Percentiles rank a stretch among this genome's conserved stretches.
These are phyloP conservation scores for Archegozetes longisetosus DNA, from an alignment of 1,140 invertebrate species.

Conservation along the genomic window DNA sequence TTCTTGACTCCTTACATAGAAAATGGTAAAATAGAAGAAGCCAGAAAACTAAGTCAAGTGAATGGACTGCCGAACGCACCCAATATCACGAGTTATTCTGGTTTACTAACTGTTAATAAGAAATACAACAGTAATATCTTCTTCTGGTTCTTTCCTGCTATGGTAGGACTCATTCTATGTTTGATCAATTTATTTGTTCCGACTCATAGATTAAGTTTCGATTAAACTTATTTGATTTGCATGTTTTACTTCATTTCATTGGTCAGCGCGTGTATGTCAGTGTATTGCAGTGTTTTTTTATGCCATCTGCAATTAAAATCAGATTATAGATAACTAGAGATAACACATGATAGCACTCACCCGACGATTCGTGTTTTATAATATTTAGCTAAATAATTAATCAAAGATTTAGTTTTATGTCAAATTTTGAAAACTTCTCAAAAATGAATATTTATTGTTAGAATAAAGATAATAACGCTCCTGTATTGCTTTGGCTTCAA, in stretches of 20 bases:
- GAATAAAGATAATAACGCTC: constrained; percentile 26
- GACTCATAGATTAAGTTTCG: no score
- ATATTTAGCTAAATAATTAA: no score
- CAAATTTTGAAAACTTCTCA: neutral
- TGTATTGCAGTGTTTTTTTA: no score
- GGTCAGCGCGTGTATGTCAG: no score
- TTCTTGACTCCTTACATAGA: constrained; percentile 18
- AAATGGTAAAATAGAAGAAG: constrained; percentile 16
- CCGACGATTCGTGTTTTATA: no score
- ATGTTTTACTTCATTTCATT: no score
- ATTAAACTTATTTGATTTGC: no score
- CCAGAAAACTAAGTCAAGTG: neutral
- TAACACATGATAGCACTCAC: no score
- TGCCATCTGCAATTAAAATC: no score
- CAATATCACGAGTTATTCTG: constrained; percentile 12
- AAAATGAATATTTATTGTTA: no score
- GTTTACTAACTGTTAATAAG: constrained; percentile 16
- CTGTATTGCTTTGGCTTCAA: constrained; percentile 68
- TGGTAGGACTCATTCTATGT: constrained; percentile 14
- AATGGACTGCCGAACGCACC: neutral
- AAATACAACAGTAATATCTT: constrained; percentile 20
- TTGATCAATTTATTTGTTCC: neutral
- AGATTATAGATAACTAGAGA: no score
- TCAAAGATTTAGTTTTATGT: no score
- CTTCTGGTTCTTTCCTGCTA: constrained; percentile 22